Conservation (phyloP, 2,888 invertebrate genomes). For the Chrysomela aeneicollis region DNA sequence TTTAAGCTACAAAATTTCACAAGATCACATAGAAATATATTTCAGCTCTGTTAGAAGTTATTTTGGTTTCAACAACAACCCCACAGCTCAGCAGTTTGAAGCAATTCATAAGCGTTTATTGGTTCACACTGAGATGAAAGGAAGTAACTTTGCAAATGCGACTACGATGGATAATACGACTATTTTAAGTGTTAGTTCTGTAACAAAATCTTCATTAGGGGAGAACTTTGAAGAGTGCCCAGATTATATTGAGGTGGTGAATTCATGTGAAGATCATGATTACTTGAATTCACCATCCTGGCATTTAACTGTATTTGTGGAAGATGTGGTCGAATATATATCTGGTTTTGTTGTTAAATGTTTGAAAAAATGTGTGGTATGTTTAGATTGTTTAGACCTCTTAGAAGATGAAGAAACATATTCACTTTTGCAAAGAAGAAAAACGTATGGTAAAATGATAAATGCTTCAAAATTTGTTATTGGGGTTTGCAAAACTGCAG, state of each 20-base stretch:
- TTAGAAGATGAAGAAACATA: not conserved
- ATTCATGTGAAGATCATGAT: constrained; percentile 9
- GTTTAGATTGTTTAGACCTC: not conserved
- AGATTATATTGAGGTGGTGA: not conserved
- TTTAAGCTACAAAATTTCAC: not conserved
- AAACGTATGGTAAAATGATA: not conserved
- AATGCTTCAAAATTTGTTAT: not conserved
- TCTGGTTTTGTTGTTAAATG: constrained; percentile 7
- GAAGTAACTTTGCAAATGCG: not conserved
- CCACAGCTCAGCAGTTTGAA: not conserved
- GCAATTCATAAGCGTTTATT: not conserved
- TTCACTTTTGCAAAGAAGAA: not conserved
- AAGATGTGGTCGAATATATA: constrained; percentile 14
- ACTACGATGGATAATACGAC: not conserved
- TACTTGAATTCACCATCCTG: constrained; percentile 4
- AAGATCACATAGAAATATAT: not conserved
- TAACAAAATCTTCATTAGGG: not conserved
- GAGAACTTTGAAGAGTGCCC: not conserved
- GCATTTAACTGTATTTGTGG: constrained; percentile 9
- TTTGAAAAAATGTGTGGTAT: not conserved
- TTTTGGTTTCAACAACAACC: not conserved
- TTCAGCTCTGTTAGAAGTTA: not conserved
- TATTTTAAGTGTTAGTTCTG: not conserved
- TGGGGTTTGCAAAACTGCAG: not conserved
- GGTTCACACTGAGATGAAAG: not conserved